These are phyloP conservation scores for Phalangium opilio DNA, from an alignment of 2,888 invertebrate genomes.

Conservation along the genomic window DNA sequence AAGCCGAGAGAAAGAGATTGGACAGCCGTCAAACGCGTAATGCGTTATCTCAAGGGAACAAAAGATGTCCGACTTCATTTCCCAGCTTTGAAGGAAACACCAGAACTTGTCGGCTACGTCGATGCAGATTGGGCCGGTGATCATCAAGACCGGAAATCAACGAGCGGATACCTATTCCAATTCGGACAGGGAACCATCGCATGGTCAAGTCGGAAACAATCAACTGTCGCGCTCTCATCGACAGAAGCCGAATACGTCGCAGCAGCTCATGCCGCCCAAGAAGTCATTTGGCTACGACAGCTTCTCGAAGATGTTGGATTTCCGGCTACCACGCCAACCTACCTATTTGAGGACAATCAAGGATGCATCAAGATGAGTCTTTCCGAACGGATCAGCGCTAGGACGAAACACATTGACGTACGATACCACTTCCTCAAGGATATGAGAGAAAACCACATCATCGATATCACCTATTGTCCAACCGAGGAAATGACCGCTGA, in stretches of 20 bases:
- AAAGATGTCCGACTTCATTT: not conserved
- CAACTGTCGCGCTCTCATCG: constrained; percentile 19
- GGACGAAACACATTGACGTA: constrained; percentile 6
- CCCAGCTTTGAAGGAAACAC: not conserved
- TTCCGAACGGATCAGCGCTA: not conserved
- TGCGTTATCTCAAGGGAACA: constrained; percentile 4
- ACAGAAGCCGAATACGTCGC: constrained; percentile 21
- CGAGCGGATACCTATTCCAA: constrained; percentile 14
- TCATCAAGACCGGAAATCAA: constrained; percentile 12
- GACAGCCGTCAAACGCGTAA: not conserved
- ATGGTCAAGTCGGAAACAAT: constrained; percentile 14
- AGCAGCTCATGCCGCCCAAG: constrained; percentile 13
- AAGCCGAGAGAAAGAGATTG: not conserved
- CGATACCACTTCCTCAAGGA: constrained; percentile 2
- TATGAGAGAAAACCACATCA: not conserved
- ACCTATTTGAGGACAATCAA: not conserved
- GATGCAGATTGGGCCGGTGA: constrained; percentile 18
- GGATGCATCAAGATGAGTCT: not conserved
- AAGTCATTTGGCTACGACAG: constrained; percentile 7
- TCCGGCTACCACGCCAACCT: not conserved
- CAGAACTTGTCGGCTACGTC: constrained; percentile 4
- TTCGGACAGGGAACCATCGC: not conserved
- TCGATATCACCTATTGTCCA: constrained; percentile 2
- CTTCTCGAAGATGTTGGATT: constrained; percentile 6
- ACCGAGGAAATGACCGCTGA: constrained; percentile 4